Base-by-base conservation (phyloP, 1,140 invertebrate species). In the Limonius californicus region DNA sequence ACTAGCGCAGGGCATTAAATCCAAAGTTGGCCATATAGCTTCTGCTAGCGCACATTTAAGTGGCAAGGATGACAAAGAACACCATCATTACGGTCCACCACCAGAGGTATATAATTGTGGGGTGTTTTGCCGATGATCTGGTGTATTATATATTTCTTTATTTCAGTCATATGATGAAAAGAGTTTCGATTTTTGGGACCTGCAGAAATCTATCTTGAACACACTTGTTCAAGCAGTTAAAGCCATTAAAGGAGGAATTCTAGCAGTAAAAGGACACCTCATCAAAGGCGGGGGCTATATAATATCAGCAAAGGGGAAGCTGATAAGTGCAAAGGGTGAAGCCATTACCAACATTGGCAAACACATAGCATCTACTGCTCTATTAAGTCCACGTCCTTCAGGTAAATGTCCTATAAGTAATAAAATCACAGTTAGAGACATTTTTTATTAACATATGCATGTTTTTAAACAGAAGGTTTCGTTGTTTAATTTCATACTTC, bases 211-310 rank as follows among this genome's bases (percentile, higher is more conserved):
- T 0, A 87, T 92, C 57, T 74, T 92, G 8, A 85, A 86, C 72
- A 90, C 90, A 6, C 77, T 93, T 3, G 81, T 92, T 67, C 88
- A 92, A 83, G 89, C 91, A 8, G 84, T 91, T 0, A 92, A 92
- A 74, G 90, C 91, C 0, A 89, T 94, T 47, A 89, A 89, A 43
- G 91, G 91, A 14, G 89, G 90, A 20, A 87, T 91, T 1, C 85
- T 92, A 1, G 90, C 91, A 4, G 79, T 92, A 15, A 92, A 91
- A 71, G 91, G 91, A 2, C 89, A 92, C 72, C 74, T 94, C 2
- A 87, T 92, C 64, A 93, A 92, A 76, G 90, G 89, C 15, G 85
- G 90, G 56, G 90, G 90, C 15, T 87, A 88, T 43, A 73, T 91
- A 6, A 80, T 91, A 3, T 81, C 85, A 0, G 86, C 87, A 0